Percentiles rank a stretch among this genome's conserved stretches.
Evolutionary conservation across 2,888 invertebrate species (phyloP).

Genomic region (Drymonia ruficornis): DNA sequence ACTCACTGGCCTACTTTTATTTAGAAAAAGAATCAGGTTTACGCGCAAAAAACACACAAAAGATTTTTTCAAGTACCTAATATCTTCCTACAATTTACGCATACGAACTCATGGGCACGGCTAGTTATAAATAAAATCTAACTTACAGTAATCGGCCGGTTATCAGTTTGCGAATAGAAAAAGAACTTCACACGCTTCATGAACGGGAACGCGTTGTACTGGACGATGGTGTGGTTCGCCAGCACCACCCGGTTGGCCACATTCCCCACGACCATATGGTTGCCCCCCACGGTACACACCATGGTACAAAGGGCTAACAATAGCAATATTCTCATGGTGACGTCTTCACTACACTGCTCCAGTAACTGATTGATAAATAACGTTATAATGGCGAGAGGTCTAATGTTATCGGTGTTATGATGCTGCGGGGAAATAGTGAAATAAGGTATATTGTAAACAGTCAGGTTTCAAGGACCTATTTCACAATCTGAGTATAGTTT

Average conservation of each 20-base stretch:
- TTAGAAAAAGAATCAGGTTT: too few species aligned
- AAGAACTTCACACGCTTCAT: constrained; percentile 67
- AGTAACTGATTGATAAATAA: background rate
- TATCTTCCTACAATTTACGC: too few species aligned
- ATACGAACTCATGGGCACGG: too few species aligned
- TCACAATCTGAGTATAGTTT: too few species aligned
- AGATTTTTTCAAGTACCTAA: too few species aligned
- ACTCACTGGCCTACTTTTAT: too few species aligned
- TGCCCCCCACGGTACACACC: background rate
- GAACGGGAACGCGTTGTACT: constrained; percentile 66
- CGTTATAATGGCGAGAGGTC: background rate
- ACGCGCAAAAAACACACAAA: too few species aligned
- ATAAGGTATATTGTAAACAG: background rate
- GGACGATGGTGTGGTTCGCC: constrained; percentile 40
- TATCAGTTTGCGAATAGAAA: constrained; percentile 52
- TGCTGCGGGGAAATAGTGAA: background rate
- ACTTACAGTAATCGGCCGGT: constrained; percentile 52
- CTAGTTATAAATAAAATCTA: background rate
- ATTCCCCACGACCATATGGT: constrained; percentile 30
- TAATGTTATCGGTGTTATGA: background rate
- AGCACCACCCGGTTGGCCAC: constrained; percentile 18
- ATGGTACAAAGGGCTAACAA: constrained; percentile 4
- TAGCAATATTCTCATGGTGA: constrained; percentile 21
- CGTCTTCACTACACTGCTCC: constrained; percentile 8
- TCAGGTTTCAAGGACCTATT: too few species aligned